Conservation (phyloP, 2,797 vertebrate species). For the Gouania willdenowi region DNA sequence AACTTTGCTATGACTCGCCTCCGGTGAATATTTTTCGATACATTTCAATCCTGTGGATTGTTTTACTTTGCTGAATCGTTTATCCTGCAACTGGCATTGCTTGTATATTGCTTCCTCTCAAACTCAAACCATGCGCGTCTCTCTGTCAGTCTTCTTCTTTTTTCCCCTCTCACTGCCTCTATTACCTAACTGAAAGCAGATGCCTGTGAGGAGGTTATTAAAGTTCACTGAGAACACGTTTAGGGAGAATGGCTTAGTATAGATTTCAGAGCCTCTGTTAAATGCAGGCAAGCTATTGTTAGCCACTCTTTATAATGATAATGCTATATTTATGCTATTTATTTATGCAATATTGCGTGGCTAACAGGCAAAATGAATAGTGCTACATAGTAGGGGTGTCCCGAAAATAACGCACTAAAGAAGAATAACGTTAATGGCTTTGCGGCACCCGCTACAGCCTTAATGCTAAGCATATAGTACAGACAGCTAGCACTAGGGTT, state of each 20-base stretch:
- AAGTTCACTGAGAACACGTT: slow-evolving; percentile 50
- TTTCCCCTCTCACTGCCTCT: slow-evolving; percentile 28
- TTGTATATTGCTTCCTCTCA: slow-evolving; percentile 29
- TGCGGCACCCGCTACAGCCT: too few species aligned
- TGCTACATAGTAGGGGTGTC: too few species aligned
- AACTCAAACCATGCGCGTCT: slow-evolving; percentile 18
- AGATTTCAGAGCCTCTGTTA: slow-evolving; percentile 31
- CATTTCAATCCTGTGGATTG: slow-evolving; percentile 26
- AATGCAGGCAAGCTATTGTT: slow-evolving; percentile 17
- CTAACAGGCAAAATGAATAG: too few species aligned
- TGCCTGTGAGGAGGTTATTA: slow-evolving; percentile 74
- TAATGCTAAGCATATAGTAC: too few species aligned
- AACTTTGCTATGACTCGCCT: slow-evolving; percentile 16
- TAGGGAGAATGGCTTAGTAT: slow-evolving; percentile 34
- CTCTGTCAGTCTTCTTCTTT: slow-evolving; percentile 22
- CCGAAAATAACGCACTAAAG: too few species aligned
- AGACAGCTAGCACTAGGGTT: too few species aligned
- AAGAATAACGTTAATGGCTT: too few species aligned
- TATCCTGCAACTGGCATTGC: slow-evolving; percentile 9
- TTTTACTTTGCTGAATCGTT: not conserved
- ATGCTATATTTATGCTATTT: too few species aligned
- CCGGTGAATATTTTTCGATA: slow-evolving; percentile 33
- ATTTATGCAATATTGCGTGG: too few species aligned
- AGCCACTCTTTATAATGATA: too few species aligned
- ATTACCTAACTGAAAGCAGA: slow-evolving; percentile 79